phyloP scores from a whole-genome alignment of 2,797 vertebrate genomes.

The Cygnus olor region DNA sequence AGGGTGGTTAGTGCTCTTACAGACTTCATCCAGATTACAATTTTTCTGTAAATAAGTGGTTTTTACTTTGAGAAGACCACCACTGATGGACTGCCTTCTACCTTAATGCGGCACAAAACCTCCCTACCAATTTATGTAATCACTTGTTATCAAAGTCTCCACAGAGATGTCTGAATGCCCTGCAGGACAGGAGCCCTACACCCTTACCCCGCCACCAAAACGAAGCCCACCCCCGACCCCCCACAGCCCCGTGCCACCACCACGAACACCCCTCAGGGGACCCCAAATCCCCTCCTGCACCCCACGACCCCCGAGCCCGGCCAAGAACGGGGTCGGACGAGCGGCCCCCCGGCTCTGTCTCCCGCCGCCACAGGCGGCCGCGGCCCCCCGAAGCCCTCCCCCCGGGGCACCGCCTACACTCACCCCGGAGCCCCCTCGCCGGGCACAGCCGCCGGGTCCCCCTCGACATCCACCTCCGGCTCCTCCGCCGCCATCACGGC shows the following conservation, averaged over 20 bases:
- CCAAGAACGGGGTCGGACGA: too few relatives aligned
- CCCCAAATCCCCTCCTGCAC: too few relatives aligned
- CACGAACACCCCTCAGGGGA: too few relatives aligned
- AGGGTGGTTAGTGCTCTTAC: background rate
- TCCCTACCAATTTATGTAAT: background rate
- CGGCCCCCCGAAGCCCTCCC: too few relatives aligned
- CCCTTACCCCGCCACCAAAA: too few relatives aligned
- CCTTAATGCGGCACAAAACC: background rate
- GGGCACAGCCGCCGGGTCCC: conserved; percentile 45
- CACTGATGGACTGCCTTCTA: background rate
- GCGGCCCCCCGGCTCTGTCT: too few relatives aligned
- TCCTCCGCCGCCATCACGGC: conserved; percentile 75
- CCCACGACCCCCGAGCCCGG: too few relatives aligned
- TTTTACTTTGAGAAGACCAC: background rate
- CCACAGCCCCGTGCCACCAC: too few relatives aligned
- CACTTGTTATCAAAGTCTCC: background rate
- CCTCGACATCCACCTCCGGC: conserved; percentile 77
- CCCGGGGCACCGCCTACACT: background rate
- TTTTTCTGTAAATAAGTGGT: background rate
- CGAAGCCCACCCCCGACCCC: too few relatives aligned
- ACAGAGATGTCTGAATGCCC: too few relatives aligned
- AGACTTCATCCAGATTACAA: background rate
- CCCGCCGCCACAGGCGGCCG: too few relatives aligned
- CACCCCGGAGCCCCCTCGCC: conserved; percentile 22
- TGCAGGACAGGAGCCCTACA: background rate